A percentile compares a stretch with the other conserved stretches of the same genome.
Evolutionary conservation across 2,113 vertebrate genomes (phyloP).

Genomic region (Ammospiza nelsoni): DNA sequence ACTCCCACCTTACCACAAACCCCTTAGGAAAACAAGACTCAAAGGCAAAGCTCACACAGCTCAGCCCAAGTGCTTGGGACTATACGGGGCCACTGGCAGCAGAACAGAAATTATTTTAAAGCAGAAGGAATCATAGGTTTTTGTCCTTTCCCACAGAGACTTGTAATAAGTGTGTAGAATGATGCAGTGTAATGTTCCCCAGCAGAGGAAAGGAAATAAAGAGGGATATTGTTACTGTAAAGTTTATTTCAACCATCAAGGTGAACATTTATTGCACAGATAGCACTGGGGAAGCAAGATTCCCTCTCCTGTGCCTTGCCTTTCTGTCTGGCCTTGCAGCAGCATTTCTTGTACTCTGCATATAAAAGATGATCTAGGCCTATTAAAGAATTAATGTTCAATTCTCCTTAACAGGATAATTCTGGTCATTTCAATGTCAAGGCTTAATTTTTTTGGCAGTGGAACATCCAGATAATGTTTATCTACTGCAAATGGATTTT

Average conservation of each 20-base stretch:
- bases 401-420: background rate
- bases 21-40: background rate
- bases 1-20: background rate
- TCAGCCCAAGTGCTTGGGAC: background rate
- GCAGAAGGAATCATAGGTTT: background rate
- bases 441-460: background rate
- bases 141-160: background rate
- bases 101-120: background rate
- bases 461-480: background rate
- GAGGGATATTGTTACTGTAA: background rate
- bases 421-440: background rate
- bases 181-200: background rate
- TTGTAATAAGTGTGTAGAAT: background rate
- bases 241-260: background rate
- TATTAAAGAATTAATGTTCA: background rate
- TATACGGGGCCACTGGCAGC: background rate
- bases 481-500: background rate
- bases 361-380: background rate
- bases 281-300: background rate
- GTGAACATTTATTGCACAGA: background rate
- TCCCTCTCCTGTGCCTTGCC: background rate
- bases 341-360: background rate
- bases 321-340: background rate
- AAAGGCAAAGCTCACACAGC: background rate
- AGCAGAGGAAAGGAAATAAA: background rate